Percentiles rank a stretch among this genome's conserved stretches.
phyloP scores from a whole-genome alignment of 2,113 vertebrate genomes.

The Xiphophorus maculatus region DNA sequence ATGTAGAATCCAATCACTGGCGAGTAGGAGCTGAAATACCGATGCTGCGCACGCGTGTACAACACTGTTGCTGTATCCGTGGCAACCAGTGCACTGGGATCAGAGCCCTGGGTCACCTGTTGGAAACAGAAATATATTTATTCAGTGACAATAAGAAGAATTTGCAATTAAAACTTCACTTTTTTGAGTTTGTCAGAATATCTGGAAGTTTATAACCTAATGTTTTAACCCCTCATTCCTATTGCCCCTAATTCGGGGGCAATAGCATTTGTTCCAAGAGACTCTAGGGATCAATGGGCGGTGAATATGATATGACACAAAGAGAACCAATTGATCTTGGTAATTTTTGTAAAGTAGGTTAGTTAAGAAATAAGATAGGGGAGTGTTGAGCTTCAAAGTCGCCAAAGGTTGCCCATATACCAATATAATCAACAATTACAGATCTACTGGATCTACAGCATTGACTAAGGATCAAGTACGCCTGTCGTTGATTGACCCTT shows the following conservation, averaged over 20 bases:
- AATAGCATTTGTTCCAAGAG: too few relatives aligned
- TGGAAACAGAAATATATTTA: slow-evolving; percentile 65
- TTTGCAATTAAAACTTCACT: neutral
- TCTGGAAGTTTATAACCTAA: neutral
- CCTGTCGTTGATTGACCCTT: too few relatives aligned
- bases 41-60: slow-evolving; percentile 94
- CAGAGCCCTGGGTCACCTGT: slow-evolving; percentile 97
- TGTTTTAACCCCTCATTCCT: neutral
- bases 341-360: neutral
- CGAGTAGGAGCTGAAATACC: slow-evolving; percentile 97
- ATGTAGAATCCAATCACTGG: slow-evolving; percentile 99
- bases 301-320: neutral
- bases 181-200: neutral
- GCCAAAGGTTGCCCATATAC: too few relatives aligned
- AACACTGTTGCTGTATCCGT: slow-evolving; percentile 94
- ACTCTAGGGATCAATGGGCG: neutral
- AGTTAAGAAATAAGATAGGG: too few relatives aligned
- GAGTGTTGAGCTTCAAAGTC: too few relatives aligned
- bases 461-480: too few relatives aligned
- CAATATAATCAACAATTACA: too few relatives aligned
- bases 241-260: too few relatives aligned
- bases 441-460: too few relatives aligned
- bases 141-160: neutral
- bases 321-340: neutral
- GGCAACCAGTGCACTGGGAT: slow-evolving; percentile 95